Evolutionary conservation across 2,113 vertebrate species (phyloP).

Genomic region (Ammodramus savannarum): DNA sequence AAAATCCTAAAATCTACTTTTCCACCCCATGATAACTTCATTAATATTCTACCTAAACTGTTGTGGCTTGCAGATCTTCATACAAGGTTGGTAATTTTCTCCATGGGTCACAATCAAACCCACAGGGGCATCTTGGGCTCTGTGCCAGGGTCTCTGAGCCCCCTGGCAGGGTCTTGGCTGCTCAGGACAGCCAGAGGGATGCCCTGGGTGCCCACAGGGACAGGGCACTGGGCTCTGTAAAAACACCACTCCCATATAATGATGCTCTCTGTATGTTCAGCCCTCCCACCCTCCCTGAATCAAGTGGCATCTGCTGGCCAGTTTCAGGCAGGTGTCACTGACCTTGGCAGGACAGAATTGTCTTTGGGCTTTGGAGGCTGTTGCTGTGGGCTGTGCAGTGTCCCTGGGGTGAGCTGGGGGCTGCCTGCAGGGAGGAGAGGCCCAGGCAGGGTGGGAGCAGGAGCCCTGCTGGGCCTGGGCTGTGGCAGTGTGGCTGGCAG

Average conservation of each 20-base stretch:
- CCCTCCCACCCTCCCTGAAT: neutral
- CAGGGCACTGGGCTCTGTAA: neutral
- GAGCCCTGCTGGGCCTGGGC: neutral
- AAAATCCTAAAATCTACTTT: too few relatives aligned
- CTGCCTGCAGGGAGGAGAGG: rapidly evolving
- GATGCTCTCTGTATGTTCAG: rapidly evolving
- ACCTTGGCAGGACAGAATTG: neutral
- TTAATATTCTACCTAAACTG: too few relatives aligned
- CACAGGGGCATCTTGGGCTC: too few relatives aligned
- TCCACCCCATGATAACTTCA: too few relatives aligned
- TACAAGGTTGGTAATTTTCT: too few relatives aligned
- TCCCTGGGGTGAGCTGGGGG: neutral
- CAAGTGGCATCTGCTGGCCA: neutral
- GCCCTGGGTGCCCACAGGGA: neutral
- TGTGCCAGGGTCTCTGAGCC: too few relatives aligned
- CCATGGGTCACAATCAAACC: too few relatives aligned
- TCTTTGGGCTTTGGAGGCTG: neutral
- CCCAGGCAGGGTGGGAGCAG: neutral
- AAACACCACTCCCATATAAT: neutral
- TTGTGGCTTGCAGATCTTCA: too few relatives aligned
- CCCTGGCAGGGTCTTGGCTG: too few relatives aligned
- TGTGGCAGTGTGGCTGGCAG: rapidly evolving
- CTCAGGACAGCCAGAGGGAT: too few relatives aligned
- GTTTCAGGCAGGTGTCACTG: neutral
- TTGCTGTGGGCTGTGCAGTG: neutral